Evolutionary conservation across 2,797 vertebrate species (phyloP), one percentile per base, ranked within the genome.

Genomic region (Pseudomugil tenellus): DNA sequence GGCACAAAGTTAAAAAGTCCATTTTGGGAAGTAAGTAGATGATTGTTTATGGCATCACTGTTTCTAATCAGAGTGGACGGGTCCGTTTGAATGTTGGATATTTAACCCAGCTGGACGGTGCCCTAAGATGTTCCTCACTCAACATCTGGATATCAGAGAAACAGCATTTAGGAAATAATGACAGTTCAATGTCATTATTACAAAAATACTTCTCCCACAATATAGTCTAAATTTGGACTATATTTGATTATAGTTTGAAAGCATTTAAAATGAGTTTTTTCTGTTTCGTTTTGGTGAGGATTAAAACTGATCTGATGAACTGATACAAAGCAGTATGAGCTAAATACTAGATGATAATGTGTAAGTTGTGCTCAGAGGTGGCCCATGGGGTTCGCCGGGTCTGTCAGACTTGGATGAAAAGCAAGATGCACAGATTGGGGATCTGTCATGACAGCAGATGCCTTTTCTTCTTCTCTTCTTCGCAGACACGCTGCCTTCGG

Each of bases 401-500:
- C 96, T 79, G 93, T 94, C 88, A 96, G 92, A 75, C 94, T 92
- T 86, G 96, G 94, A 77, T 96, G 96, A 87, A 94, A 92, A 88
- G 95, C 93, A 31, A 96, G 94, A 89, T 97, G 96, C 73, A 96
- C 89, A 86, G 95, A 87, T 91, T 96, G 96, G 3, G 95, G 94
- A 87, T 97, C 96, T 67, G 94, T 92, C 91, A 96, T 95, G 91
- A 94, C 92, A 74, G 93, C 94, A 83, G 96, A 96, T 65, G 93
- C 95, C 91, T 97, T 99, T 90, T 98, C 97, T 86, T 98, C 97
- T 94, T 99, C 97, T 91, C 96, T 95, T 91, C 96, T 95, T 88
- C 97, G 95, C 95, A 99, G 95, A 93, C 97, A 98, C 67, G 97
- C 97, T 80, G 97, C 96, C 94, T 99, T 99, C 29, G 97, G 97